Evolutionary conservation across 2,113 vertebrate genomes (phyloP).

Genomic region (Columbina picui): DNA sequence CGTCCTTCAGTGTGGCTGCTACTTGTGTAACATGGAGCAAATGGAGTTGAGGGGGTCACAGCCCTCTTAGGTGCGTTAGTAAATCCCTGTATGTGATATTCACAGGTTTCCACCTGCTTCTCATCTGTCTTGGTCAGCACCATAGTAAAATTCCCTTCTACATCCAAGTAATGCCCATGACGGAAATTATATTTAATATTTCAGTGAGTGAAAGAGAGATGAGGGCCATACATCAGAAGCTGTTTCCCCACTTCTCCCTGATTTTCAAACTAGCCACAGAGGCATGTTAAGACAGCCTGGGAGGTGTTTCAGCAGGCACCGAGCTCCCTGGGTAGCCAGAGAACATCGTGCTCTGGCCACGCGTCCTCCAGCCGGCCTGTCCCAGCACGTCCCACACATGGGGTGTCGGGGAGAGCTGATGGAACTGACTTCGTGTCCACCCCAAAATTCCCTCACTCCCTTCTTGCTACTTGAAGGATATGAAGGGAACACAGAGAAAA

Average conservation of each 20-base stretch:
- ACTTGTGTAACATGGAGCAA: accelerated
- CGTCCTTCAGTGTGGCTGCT: neutral
- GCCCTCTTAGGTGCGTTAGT: neutral
- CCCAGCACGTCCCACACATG: neutral
- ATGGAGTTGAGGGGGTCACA: neutral
- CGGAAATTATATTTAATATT: neutral
- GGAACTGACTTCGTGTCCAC: neutral
- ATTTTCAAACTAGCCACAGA: neutral
- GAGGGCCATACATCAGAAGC: neutral
- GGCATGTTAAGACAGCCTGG: neutral
- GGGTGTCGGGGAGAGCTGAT: neutral
- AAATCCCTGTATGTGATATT: neutral
- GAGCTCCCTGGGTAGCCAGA: neutral
- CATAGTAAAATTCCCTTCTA: neutral
- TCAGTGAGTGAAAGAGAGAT: neutral
- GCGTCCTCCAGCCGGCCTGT: neutral
- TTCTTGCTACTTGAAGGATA: neutral
- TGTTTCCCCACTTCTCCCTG: conserved; percentile 24
- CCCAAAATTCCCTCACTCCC: neutral
- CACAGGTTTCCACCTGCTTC: neutral
- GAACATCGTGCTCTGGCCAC: neutral
- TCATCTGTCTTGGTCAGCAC: neutral
- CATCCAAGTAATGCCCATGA: neutral
- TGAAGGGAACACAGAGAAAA: neutral
- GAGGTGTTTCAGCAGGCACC: conserved; percentile 44